Evolutionary conservation across 2,888 invertebrate species (phyloP), one percentile per base, ranked within the genome.

Genomic region (Dioctria linearis): DNA sequence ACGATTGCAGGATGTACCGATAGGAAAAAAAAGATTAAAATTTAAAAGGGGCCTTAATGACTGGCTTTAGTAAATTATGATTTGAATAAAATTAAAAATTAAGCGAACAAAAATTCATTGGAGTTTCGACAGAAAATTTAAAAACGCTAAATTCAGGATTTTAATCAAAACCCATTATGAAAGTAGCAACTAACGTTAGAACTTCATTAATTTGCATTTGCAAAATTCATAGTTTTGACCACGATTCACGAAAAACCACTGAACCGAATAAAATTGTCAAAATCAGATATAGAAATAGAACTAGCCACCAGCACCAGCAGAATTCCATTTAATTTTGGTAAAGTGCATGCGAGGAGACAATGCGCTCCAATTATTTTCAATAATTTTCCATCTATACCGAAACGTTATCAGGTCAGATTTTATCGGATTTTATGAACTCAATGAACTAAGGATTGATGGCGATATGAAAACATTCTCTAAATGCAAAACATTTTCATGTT

Each of bases 291-390:
- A 25, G 25, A 25, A 25, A 25, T 25, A 46, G 8, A 46, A 46
- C 46, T 46, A 46, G 6, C 51, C 69, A 69, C 37, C 37, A 49
- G 69, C 49, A 51, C 51, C 49, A 6, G 69, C 51, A 39, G 40
- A 49, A 54, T 51, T 69, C 69, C 69, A 69, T 69, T 69, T 69
- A 69, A 69, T 69, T 69, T 69, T 51, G 49, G 51, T n/a, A 13
- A 49, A 39, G 37, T 69, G 49, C 54, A 54, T 3, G 6, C 54
- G 37, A 69, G 51, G 49, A n/a, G n/a, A 37, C 69, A 49, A 46
- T 37, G 9, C 49, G 4, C 49, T 51, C 69, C 69, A 69, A 51
- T 69, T 43, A 69, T 69, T 69, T 69, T 51, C 69, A 39, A 37
- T 49, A 69, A 69, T 69, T 69, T 69, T 69, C 69, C 49, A 69